Evolutionary conservation across 2,888 invertebrate species (phyloP).

Genomic region (Orthosia incerta): DNA sequence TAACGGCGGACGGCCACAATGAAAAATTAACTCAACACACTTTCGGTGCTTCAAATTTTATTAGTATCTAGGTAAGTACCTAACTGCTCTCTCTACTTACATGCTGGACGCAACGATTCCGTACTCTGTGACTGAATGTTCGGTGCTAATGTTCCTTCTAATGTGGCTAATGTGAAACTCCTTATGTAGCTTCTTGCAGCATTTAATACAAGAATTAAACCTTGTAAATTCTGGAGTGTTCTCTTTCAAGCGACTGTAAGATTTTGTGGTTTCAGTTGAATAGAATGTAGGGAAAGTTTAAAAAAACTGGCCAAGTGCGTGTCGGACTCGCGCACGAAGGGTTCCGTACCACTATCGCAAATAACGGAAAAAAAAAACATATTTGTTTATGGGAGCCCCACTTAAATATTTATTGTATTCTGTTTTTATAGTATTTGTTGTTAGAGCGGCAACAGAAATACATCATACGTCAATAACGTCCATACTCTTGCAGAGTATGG

Average conservation of each 20-base stretch:
- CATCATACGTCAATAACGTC: too few relatives aligned
- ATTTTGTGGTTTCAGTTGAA: slow-evolving; percentile 19
- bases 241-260: slow-evolving; percentile 1
- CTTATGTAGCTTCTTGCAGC: slow-evolving; percentile 40
- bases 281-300: slow-evolving; percentile 15
- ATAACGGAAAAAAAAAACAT: too few relatives aligned
- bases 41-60: background rate
- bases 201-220: slow-evolving; percentile 39
- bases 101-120: background rate
- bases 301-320: too few relatives aligned
- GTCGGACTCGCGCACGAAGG: too few relatives aligned
- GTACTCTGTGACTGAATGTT: slow-evolving; percentile 24
- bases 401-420: too few relatives aligned
- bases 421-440: too few relatives aligned
- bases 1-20: background rate
- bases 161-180: slow-evolving; percentile 52
- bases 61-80: too few relatives aligned
- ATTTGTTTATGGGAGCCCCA: too few relatives aligned
- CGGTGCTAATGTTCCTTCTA: slow-evolving; percentile 53
- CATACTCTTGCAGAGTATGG: too few relatives aligned
- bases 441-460: too few relatives aligned
- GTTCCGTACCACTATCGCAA: too few relatives aligned
- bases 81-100: background rate
- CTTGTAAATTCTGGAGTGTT: slow-evolving; percentile 10
- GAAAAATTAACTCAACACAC: background rate